Percentiles rank a stretch among this genome's conserved stretches.
Evolutionary conservation across 2,888 invertebrate genomes (phyloP).

Genomic region (Octonoba sinensis): DNA sequence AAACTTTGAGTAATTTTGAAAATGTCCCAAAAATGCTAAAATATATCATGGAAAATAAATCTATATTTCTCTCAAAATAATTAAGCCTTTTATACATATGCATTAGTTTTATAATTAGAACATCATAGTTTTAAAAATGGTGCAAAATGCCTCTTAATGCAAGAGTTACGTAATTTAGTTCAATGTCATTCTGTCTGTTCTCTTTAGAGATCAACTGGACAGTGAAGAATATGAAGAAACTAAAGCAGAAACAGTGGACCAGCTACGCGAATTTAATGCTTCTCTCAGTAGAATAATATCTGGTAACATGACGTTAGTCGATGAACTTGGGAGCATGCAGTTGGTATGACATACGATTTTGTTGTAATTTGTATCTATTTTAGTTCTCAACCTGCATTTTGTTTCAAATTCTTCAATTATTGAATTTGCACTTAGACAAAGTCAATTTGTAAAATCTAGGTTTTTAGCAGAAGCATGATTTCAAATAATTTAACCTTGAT

Average conservation of each 20-base stretch:
- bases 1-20: too few species aligned
- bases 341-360: conserved; percentile 73
- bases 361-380: neutral
- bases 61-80: too few species aligned
- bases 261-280: conserved; percentile 79
- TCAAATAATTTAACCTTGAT: too few species aligned
- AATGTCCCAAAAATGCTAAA: too few species aligned
- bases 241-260: conserved; percentile 80
- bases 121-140: too few species aligned
- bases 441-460: too few species aligned
- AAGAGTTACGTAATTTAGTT: neutral
- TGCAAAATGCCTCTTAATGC: neutral
- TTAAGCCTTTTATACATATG: too few species aligned
- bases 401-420: neutral
- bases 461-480: too few species aligned
- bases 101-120: too few species aligned
- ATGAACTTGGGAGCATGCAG: conserved; percentile 78
- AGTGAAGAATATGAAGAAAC: conserved; percentile 79
- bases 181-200: neutral
- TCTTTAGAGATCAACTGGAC: conserved; percentile 76
- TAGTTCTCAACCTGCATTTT: neutral
- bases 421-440: neutral
- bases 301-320: conserved; percentile 80
- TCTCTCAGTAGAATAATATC: conserved; percentile 76
- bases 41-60: too few species aligned